Evolutionary conservation across 2,797 vertebrate species (phyloP), one percentile per base, ranked within the genome.

Genomic region (Taeniopygia guttata): DNA sequence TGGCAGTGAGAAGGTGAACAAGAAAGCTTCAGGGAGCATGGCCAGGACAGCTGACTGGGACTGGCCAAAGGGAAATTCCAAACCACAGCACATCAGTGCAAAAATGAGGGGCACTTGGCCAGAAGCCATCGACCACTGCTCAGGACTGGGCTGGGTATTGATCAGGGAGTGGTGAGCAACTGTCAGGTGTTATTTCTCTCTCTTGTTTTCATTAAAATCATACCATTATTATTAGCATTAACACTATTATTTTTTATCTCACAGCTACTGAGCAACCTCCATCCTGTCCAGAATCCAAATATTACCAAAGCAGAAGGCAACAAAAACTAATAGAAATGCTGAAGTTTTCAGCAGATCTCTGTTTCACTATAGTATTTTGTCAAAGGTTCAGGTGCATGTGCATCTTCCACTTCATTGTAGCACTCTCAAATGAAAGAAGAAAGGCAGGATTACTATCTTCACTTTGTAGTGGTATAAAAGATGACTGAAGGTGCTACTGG

Each of bases 111-210:
- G 9, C 3, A 60, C 16, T 0, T 49, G 77, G 23, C 22, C 36
- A 69, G 23, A 51, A 38, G 1, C 29, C 2, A 0, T 2, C 0
- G 0, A 4, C 4, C 1, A 0, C 56, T 51, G 27, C 36, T 42
- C 1, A 0, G 22, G 42, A 29, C 11, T 49, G 42, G 43, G 42
- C 36, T 70, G 66, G 26, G 30, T 5, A 9, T 19, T 25, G 23
- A 8, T 26, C 42, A 69, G 21, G 51, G 51, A 34, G 11, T n/a
- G 42, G 6, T 69, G 43, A 62, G 4, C 32, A 55, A 9, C 32
- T 36, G 15, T 4, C 30, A 40, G 26, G 23, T 49, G 27, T 69
- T 82, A 25, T 48, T 43, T 62, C 32, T 36, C 15, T 62, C 34
- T 55, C 32, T 55, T 14, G 0, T 26, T 59, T 58, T 36, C 30